phyloP scores from a whole-genome alignment of 2,113 vertebrate genomes.

The Ammospiza nelsoni region DNA sequence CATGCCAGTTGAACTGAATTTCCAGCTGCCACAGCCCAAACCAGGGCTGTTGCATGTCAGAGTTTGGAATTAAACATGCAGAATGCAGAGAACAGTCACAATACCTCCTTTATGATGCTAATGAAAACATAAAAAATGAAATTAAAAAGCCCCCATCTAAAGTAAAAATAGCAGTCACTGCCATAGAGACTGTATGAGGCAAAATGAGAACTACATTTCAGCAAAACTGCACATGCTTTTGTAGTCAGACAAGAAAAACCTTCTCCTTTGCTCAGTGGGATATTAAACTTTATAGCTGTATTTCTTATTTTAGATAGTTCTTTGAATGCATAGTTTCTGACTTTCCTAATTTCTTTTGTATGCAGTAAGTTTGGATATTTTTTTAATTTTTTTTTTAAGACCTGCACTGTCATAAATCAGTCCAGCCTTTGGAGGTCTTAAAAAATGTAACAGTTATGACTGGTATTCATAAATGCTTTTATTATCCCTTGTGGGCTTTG shows the following conservation, averaged over 20 bases:
- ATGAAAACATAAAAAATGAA: constrained; percentile 42
- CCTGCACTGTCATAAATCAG: constrained; percentile 12
- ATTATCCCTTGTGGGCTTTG: constrained; percentile 38
- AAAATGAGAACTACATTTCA: constrained; percentile 40
- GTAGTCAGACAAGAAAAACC: constrained; percentile 35
- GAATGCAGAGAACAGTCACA: background rate
- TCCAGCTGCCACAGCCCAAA: background rate
- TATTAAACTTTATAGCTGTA: constrained; percentile 41
- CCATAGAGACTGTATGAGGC: background rate
- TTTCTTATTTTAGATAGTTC: constrained; percentile 48
- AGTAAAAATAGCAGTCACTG: constrained; percentile 27
- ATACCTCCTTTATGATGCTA: background rate
- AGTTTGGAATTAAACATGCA: background rate
- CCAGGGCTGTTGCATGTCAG: background rate
- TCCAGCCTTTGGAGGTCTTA: background rate
- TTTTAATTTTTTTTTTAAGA: background rate
- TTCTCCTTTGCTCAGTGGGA: constrained; percentile 4
- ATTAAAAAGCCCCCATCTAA: background rate
- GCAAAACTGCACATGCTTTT: background rate
- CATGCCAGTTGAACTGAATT: background rate
- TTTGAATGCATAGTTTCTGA: constrained; percentile 26
- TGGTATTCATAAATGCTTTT: constrained; percentile 49
- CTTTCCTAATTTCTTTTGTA: constrained; percentile 48
- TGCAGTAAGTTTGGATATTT: background rate
- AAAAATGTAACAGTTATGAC: constrained; percentile 10